Evolutionary conservation across 53 echinoderm and acorn worm genomes (phyloP).

Genomic region (Apostichopus leukothele): DNA sequence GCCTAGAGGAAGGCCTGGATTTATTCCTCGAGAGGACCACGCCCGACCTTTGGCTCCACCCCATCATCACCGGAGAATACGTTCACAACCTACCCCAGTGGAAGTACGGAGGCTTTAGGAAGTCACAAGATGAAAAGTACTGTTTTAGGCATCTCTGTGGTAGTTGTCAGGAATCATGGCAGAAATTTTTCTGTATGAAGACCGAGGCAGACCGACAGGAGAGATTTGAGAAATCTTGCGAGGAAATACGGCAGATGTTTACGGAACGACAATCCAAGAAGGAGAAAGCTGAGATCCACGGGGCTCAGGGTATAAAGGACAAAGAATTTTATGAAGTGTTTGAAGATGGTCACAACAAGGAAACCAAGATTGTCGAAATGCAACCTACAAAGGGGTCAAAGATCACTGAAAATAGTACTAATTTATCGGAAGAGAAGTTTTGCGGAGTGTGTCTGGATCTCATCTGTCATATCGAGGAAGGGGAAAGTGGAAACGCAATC

Average conservation of each 20-base stretch:
- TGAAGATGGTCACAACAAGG: not conserved
- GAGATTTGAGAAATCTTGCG: not conserved
- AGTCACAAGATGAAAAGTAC: not conserved
- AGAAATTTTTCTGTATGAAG: not conserved
- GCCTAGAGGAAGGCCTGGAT: slow-evolving; percentile 70
- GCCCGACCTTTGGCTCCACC: slow-evolving; percentile 85
- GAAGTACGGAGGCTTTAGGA: slow-evolving; percentile 58
- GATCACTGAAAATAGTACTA: not conserved
- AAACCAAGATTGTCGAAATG: not conserved
- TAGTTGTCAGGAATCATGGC: slow-evolving; percentile 8
- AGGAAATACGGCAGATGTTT: slow-evolving; percentile 2
- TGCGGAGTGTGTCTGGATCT: slow-evolving; percentile 13
- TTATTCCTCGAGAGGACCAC: slow-evolving; percentile 65
- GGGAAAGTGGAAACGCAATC: not conserved
- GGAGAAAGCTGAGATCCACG: not conserved
- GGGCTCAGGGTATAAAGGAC: not conserved
- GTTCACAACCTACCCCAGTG: slow-evolving; percentile 78
- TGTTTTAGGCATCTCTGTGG: slow-evolving; percentile 21
- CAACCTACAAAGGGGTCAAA: not conserved
- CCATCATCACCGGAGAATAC: slow-evolving; percentile 71
- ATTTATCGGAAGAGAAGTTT: slow-evolving; percentile 3
- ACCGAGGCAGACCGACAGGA: not conserved
- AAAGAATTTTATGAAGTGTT: not conserved
- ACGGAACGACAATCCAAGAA: not conserved
- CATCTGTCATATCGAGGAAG: not conserved